Percentiles rank a stretch among this genome's conserved stretches.
These are phyloP conservation scores for Cetoscarus ocellatus DNA, from an alignment of 2,797 vertebrate species.

Conservation along the genomic window DNA sequence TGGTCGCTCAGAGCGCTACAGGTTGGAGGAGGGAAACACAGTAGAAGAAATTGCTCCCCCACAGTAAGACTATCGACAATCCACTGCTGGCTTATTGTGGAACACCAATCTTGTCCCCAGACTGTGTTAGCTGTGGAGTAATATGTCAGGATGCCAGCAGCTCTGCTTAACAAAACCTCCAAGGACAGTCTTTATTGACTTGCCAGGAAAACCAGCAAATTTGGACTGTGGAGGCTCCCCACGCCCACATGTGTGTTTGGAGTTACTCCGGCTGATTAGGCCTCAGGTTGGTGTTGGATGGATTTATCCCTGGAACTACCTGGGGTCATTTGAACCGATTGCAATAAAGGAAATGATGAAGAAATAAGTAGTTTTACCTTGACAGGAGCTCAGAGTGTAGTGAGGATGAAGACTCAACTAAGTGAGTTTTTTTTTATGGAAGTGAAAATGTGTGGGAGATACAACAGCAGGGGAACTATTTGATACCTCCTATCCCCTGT, in stretches of 20 bases:
- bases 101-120: constrained; percentile 71
- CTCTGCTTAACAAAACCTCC: constrained; percentile 65
- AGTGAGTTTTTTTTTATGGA: background rate
- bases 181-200: constrained; percentile 72
- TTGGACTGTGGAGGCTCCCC: constrained; percentile 31
- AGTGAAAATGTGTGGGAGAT: background rate
- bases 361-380: background rate
- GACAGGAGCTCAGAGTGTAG: background rate
- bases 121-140: constrained; percentile 64
- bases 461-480: background rate
- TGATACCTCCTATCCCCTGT: background rate
- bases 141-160: constrained; percentile 69
- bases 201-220: constrained; percentile 44
- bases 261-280: constrained; percentile 49
- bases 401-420: constrained; percentile 1
- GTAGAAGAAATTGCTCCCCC: constrained; percentile 27
- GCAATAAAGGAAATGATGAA: constrained; percentile 15
- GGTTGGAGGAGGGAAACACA: constrained; percentile 22
- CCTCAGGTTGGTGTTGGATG: constrained; percentile 23
- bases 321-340: background rate
- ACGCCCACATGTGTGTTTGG: constrained; percentile 12
- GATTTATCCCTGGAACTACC: constrained; percentile 27
- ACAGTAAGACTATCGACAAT: constrained; percentile 40
- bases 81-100: constrained; percentile 67
- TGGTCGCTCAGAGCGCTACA: background rate